phyloP scores from a whole-genome alignment of 1,140 invertebrate species.

The Micrasema minimum region DNA sequence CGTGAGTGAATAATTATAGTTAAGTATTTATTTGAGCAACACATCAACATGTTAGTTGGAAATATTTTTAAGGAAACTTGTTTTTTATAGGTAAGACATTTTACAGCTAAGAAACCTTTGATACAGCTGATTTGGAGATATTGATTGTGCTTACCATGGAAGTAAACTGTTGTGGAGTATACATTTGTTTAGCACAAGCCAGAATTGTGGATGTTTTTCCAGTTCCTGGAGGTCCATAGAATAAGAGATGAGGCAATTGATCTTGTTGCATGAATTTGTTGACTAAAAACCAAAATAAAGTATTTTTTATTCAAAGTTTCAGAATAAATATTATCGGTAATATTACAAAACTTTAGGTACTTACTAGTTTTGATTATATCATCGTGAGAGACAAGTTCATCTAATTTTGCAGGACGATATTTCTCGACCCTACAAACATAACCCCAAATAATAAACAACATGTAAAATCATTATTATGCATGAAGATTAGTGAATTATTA shows the following conservation, averaged over 20 bases:
- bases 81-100: no score
- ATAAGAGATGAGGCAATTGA: conserved; percentile 94
- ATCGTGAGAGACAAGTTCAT: conserved; percentile 96
- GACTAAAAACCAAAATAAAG: conserved; percentile 72
- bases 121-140: no score
- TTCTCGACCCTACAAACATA: conserved; percentile 91
- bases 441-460: conserved; percentile 32
- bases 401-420: conserved; percentile 90
- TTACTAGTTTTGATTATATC: conserved; percentile 97
- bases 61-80: no score
- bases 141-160: conserved; percentile 90
- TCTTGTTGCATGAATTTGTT: conserved; percentile 93
- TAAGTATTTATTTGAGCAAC: no score
- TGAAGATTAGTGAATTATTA: conserved; percentile 18
- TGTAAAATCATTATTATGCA: not conserved
- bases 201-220: conserved; percentile 99
- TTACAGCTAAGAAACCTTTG: no score
- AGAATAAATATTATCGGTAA: not conserved
- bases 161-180: conserved; percentile 88
- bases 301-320: not conserved
- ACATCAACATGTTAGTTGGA: no score
- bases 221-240: conserved; percentile 99
- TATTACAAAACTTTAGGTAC: conserved; percentile 54
- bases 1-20: no score
- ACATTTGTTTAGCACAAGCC: conserved; percentile 94